These are phyloP conservation scores for Phaenicophaeus curvirostris DNA, from an alignment of 2,797 vertebrate genomes.

Conservation along the genomic window DNA sequence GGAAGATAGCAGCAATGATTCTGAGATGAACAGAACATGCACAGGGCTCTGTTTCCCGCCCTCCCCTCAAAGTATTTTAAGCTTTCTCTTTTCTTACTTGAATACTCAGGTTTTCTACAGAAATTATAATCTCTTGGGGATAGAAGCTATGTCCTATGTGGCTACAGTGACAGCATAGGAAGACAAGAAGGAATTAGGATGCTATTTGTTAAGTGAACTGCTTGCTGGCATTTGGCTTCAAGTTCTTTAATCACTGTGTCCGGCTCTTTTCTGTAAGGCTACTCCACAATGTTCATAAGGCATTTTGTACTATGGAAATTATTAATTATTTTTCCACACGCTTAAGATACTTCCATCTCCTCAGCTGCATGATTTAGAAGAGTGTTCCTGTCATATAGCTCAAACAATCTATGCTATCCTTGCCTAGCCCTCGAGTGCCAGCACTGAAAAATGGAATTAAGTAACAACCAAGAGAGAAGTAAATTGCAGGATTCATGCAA, in stretches of 20 bases:
- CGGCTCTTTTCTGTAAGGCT: slow-evolving; percentile 30
- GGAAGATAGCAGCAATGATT: not conserved
- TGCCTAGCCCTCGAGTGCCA: not conserved
- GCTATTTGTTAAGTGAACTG: not conserved
- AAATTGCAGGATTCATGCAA: not conserved
- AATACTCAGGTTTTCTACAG: not conserved
- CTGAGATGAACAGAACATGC: not conserved
- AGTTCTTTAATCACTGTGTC: not conserved
- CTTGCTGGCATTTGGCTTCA: slow-evolving; percentile 32
- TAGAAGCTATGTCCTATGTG: not conserved
- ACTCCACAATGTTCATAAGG: slow-evolving; percentile 9
- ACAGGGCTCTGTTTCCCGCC: not conserved
- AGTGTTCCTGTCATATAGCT: not conserved
- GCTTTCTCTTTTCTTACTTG: not conserved
- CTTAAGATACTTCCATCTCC: not conserved
- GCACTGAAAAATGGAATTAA: not conserved
- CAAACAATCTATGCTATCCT: not conserved
- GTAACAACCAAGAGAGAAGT: not conserved
- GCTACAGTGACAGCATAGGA: not conserved
- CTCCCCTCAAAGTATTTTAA: not conserved
- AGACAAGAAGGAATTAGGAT: slow-evolving; percentile 1
- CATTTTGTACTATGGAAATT: slow-evolving; percentile 63
- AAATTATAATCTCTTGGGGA: not conserved
- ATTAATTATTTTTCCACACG: not conserved
- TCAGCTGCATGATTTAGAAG: not conserved